Evolutionary conservation across 2,113 vertebrate species (phyloP).

Genomic region (Zosterops pallidus): DNA sequence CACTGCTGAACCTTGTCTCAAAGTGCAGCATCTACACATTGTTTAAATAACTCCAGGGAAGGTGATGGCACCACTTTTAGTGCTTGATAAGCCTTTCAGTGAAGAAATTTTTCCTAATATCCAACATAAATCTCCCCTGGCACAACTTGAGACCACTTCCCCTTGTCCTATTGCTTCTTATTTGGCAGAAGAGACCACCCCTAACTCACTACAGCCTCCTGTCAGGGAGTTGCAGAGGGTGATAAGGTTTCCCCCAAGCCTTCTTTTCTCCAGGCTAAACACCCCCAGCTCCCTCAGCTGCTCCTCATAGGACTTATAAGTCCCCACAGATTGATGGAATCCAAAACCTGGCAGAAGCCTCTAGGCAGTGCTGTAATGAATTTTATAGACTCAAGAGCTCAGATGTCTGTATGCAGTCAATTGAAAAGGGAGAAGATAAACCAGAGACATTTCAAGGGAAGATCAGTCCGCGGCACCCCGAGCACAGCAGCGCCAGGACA

Average conservation of each 20-base stretch:
- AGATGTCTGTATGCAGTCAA: neutral
- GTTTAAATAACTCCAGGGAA: neutral
- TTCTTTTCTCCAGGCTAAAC: neutral
- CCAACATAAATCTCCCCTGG: neutral
- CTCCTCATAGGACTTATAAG: neutral
- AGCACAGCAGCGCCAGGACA: accelerated
- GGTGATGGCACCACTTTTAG: neutral
- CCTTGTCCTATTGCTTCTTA: neutral
- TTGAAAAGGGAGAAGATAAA: neutral
- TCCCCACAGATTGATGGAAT: neutral
- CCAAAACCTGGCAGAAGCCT: neutral
- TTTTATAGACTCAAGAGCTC: neutral
- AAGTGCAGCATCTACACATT: no score
- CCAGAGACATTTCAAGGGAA: neutral
- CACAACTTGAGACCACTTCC: neutral
- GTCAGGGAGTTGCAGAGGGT: neutral
- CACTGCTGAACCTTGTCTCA: neutral
- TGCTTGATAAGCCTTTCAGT: neutral
- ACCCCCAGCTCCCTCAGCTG: neutral
- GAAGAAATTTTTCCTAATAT: neutral
- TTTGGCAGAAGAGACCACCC: neutral
- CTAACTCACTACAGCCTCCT: neutral
- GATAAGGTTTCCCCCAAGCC: neutral
- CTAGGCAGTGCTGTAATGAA: neutral
- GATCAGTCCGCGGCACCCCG: neutral